Base-by-base conservation (phyloP, 2,113 vertebrate species). In the Chaetodon trifascialis region DNA sequence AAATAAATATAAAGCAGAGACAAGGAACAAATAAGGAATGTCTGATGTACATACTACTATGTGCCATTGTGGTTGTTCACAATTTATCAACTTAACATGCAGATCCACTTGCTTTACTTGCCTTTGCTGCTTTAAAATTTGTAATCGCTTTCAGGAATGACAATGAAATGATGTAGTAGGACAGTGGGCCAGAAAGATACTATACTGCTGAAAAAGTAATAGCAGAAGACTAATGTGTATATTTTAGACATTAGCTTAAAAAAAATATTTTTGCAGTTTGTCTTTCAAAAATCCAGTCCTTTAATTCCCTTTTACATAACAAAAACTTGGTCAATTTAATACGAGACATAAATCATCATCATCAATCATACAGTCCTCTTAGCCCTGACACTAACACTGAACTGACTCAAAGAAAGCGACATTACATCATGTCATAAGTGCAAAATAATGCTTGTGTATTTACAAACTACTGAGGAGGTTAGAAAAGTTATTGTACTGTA, bases 1-100 rank as follows among this genome's bases (percentile, higher is more conserved):
- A 89, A 86, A 82, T 86, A 86, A 93, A 93, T 89, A 38, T 40
- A 49, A 83, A 58, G 62, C 63, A 73, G 23, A 73, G 11, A 70
- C 23, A 63, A 79, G 21, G 63, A 65, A 54, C 51, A 79, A 59
- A 71, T 3, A 34, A 75, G 68, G 76, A 91, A 90, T 86, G 79
- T 59, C 49, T 81, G 68, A 73, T 47, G 62, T 84, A 74, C 42
- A 87, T 40, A 1, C 4, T 56, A 21, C 4, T 54, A 85, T 80
- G 75, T 85, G 70, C 75, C 8, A 6, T 49, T 17, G 12, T 69
- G 49, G 54, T 52, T 21, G 7, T 44, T 42, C 30, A 62, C 36
- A 56, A 62, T 66, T 49, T 3, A 56, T 49, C 23, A 63, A 21
- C 36, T 40, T 65, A n/a, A 75, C 16, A 19, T 44, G 55, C 23